Percentiles rank a stretch among this genome's conserved stretches.
Conservation (phyloP, 1,140 invertebrate species). For the Penaeus japonicus region DNA sequence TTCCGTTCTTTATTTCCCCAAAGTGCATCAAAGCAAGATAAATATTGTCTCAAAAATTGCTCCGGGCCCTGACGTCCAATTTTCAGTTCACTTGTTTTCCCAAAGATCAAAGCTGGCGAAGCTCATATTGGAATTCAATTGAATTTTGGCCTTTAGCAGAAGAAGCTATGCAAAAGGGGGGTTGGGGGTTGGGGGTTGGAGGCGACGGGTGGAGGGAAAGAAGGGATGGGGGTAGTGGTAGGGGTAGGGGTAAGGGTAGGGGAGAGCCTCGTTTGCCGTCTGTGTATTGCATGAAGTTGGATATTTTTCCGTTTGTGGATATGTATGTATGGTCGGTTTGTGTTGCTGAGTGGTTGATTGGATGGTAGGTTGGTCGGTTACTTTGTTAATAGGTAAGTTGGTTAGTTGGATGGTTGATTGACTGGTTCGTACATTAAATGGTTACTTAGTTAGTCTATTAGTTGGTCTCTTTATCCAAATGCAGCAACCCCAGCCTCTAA, state of each 20-base stretch:
- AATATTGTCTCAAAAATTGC: constrained; percentile 18
- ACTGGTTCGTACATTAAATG: too few species aligned
- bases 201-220: not conserved
- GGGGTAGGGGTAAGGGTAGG: too few species aligned
- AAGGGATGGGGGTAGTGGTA: too few species aligned
- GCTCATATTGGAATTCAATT: constrained; percentile 37
- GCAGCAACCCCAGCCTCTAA: too few species aligned
- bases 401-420: too few species aligned
- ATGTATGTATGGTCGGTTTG: not conserved
- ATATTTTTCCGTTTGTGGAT: not conserved
- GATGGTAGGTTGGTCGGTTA: too few species aligned
- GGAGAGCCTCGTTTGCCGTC: not conserved
- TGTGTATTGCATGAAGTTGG: not conserved
- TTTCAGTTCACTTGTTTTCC: constrained; percentile 38
- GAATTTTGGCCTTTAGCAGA: not conserved
- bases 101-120: constrained; percentile 16
- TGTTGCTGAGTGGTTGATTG: too few species aligned
- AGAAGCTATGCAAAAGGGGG: not conserved
- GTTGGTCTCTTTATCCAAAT: too few species aligned
- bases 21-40: not conserved
- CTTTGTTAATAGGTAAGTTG: too few species aligned
- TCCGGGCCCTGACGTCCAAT: not conserved
- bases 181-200: too few species aligned
- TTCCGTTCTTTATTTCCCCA: not conserved
- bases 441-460: too few species aligned